phyloP scores from a whole-genome alignment of 2,797 vertebrate species.

The Hozukius guyotensis region DNA sequence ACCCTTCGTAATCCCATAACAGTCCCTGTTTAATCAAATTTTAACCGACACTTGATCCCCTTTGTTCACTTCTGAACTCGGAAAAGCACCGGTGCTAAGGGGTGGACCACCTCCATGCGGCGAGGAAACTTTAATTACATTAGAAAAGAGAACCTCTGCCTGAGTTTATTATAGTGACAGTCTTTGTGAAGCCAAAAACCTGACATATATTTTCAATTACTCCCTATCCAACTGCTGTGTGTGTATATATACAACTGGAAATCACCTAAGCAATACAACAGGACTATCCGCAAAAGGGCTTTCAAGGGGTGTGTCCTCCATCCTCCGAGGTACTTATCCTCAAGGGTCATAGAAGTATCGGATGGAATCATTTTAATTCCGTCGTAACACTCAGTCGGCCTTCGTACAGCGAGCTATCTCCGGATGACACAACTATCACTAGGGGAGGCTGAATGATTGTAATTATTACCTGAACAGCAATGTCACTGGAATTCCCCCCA shows the following conservation, averaged over 20 bases:
- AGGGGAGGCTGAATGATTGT: conserved; percentile 45
- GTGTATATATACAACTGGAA: not conserved
- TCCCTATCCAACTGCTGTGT: not conserved
- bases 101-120: not conserved
- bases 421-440: conserved; percentile 30
- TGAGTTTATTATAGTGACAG: not conserved
- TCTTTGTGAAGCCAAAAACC: not conserved
- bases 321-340: conserved; percentile 31
- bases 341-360: conserved; percentile 26
- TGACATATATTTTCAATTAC: not conserved
- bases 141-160: not conserved
- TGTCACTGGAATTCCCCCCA: conserved; percentile 44
- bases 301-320: conserved; percentile 16
- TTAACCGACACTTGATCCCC: conserved; percentile 38
- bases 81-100: not conserved
- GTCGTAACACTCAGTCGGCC: conserved; percentile 31
- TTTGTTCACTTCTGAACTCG: conserved; percentile 26
- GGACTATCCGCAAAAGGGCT: not conserved
- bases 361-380: conserved; percentile 36
- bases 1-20: conserved; percentile 51
- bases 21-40: conserved; percentile 50
- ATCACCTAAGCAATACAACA: conserved; percentile 6
- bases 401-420: conserved; percentile 16
- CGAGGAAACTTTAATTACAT: conserved; percentile 8
- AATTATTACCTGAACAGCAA: conserved; percentile 57